Base-by-base conservation (phyloP, 2,888 invertebrate species). In the Ormyrus pomaceus region DNA sequence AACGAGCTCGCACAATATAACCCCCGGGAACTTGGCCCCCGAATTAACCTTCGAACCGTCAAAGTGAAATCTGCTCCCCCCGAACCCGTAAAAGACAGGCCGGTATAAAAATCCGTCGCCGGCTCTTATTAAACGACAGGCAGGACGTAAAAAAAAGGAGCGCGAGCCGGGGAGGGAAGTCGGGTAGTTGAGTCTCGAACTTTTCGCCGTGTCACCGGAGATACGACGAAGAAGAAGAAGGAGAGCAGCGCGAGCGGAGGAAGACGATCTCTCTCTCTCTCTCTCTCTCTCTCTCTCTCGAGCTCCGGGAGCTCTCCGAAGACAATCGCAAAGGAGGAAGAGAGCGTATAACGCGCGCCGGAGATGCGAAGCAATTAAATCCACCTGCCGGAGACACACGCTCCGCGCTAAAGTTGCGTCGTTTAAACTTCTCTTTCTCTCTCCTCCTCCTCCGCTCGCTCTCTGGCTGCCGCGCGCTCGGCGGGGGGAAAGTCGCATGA, bases 381-480 rank as follows among this genome's bases (percentile, higher is more conserved):
- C 82, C 83, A 84, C 83, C 83, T 84, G 84, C 83, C 80, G 75
- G 58, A 70, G 77, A 82, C 79, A 82, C 79, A 65, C 61, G 65
- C 62, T 56, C 19, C 61, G 64, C 48, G 72, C 76, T 77, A 79
- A 84, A 84, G 85, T 85, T 85, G 82, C 84, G 85, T 86, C 85
- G 84, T 87, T 86, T 84, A 85, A 84, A 85, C 78, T 85, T 85
- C 78, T 62, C 65, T 58, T 13, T 50, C 48, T 68, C 6, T 10
- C 45, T 45, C 59, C 45, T 5, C 34, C 9, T 50, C 58, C 3
- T 46, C 10, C 56, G 9, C 56, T 56, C n/a, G 10, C 6, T 56
- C 56, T 56, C 56, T 56, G 11, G 9, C 9, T 6, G 56, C n/a
- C 46, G 50, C 59, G n/a, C 59, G n/a, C 11, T 10, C 6, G 56